Evolutionary conservation across 2,888 invertebrate species (phyloP), one percentile per base, ranked within the genome.

Genomic region (Tipula helvola): DNA sequence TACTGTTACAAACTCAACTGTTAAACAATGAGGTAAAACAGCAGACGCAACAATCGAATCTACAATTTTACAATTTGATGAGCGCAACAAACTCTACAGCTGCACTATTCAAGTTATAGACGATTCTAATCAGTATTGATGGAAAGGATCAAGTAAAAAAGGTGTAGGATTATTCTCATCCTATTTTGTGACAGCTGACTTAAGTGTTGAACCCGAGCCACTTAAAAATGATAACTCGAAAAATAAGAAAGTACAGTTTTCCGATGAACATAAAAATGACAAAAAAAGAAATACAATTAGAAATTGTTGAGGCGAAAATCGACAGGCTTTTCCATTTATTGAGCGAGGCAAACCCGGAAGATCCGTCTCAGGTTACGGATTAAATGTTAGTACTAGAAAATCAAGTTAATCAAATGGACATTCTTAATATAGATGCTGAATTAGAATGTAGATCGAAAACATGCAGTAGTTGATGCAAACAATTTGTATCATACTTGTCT

Each of bases 101-200:
- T n/a, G n/a, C n/a, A n/a, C n/a, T 88, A 95, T 99, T 90, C 95
- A 96, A 90, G 97, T 99, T 88, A 92, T 96, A 87, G 99, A 99
- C 92, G 97, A 98, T 91, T 95, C 97, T 89, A 99, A 99, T 93
- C 95, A 96, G 18, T 99, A 99, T 92, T 99, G 99, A 99, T 99
- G 99, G 99, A 97, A 97, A 91, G 99, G 99, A 7, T 95, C 95
- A 89, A 98, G 97, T 92, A 96, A 97, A 90, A 94, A 97, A 90
- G 98, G 98, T 87, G 97, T 98, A 91, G 99, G 99, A 0, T 93
- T 99, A 86, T 99, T 99, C 90, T 99, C 99, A 3, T 96, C 99
- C n/a, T 99, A 98, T 93, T 99, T 99, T 93, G 99, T 99, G 86
- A 97, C 98, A n/a, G 94, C 95, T 52, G 98, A 98, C 92, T 93